Conservation (phyloP, 2,113 vertebrate species). For the Pao palembangensis region DNA sequence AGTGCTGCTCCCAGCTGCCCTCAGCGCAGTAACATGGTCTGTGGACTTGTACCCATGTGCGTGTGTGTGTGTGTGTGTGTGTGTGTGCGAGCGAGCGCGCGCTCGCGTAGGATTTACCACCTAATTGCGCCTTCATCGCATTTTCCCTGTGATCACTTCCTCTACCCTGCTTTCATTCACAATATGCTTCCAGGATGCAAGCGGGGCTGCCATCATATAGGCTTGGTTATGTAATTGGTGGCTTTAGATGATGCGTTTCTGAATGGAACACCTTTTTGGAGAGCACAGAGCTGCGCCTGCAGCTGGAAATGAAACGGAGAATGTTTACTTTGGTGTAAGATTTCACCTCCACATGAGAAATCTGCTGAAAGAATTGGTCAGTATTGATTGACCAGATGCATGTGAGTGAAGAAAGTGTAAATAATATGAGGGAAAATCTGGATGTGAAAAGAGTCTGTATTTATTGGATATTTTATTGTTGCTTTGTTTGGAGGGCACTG, state of each 20-base stretch:
- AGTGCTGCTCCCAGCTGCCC: slow-evolving; percentile 20
- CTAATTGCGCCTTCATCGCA: slow-evolving; percentile 13
- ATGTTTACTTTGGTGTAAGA: slow-evolving; percentile 23
- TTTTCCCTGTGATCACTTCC: slow-evolving; percentile 30
- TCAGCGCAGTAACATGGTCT: slow-evolving; percentile 12
- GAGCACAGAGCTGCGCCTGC: slow-evolving; percentile 21
- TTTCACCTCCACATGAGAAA: slow-evolving; percentile 25
- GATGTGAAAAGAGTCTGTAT: slow-evolving; percentile 28
- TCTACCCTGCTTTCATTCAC: slow-evolving; percentile 37
- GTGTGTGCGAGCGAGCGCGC: not conserved
- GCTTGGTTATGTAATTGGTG: slow-evolving; percentile 48
- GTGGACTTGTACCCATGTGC: slow-evolving; percentile 30
- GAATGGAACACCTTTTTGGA: slow-evolving; percentile 44
- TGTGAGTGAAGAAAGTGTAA: slow-evolving; percentile 44
- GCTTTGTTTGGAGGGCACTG: slow-evolving; percentile 44
- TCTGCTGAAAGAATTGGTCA: slow-evolving; percentile 25
- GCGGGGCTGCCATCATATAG: slow-evolving; percentile 48
- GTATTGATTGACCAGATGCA: slow-evolving; percentile 44
- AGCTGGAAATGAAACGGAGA: slow-evolving; percentile 21
- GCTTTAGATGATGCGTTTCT: slow-evolving; percentile 49
- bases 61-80: slow-evolving; percentile 1
- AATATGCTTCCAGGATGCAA: slow-evolving; percentile 39
- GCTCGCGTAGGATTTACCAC: not conserved
- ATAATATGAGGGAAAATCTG: slow-evolving; percentile 22
- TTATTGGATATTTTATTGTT: slow-evolving; percentile 43